phyloP scores from a whole-genome alignment of 1,140 invertebrate species.

The Cephus cinctus region DNA sequence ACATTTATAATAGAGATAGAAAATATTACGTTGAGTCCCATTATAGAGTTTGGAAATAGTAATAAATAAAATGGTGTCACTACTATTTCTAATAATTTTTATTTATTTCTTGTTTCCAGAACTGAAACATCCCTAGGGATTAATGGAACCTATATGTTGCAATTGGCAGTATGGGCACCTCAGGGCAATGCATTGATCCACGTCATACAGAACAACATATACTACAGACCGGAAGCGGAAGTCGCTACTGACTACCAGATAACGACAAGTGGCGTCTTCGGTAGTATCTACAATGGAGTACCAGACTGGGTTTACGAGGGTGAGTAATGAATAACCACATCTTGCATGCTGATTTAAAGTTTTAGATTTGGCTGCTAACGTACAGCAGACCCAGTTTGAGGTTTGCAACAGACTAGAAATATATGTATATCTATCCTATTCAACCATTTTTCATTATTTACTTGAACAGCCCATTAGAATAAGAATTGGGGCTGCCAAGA shows the following conservation, averaged over 20 bases:
- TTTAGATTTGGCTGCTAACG: slow-evolving; percentile 9
- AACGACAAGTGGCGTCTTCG: slow-evolving; percentile 57
- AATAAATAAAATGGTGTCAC: too few species aligned
- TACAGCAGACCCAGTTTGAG: too few species aligned
- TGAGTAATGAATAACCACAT: slow-evolving; percentile 36
- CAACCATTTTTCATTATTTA: slow-evolving; percentile 15
- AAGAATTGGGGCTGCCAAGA: too few species aligned
- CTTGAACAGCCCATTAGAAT: slow-evolving; percentile 18
- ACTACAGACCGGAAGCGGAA: slow-evolving; percentile 60
- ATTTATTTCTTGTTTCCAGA: slow-evolving; percentile 26
- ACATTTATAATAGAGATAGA: too few species aligned
- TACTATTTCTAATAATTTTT: background rate
- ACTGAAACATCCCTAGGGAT: slow-evolving; percentile 37
- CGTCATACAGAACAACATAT: slow-evolving; percentile 81
- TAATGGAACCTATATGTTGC: slow-evolving; percentile 58
- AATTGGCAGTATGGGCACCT: slow-evolving; percentile 73
- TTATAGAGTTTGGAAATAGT: too few species aligned
- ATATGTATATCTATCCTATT: slow-evolving; percentile 41
- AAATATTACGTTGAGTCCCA: too few species aligned
- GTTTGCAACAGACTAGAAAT: slow-evolving; percentile 44
- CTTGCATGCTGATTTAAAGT: background rate
- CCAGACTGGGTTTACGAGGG: slow-evolving; percentile 84
- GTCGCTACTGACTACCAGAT: slow-evolving; percentile 53
- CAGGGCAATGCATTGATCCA: slow-evolving; percentile 70
- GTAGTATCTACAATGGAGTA: slow-evolving; percentile 70